phyloP scores from a whole-genome alignment of 2,797 vertebrate genomes.

The Gobio occitaniae region DNA sequence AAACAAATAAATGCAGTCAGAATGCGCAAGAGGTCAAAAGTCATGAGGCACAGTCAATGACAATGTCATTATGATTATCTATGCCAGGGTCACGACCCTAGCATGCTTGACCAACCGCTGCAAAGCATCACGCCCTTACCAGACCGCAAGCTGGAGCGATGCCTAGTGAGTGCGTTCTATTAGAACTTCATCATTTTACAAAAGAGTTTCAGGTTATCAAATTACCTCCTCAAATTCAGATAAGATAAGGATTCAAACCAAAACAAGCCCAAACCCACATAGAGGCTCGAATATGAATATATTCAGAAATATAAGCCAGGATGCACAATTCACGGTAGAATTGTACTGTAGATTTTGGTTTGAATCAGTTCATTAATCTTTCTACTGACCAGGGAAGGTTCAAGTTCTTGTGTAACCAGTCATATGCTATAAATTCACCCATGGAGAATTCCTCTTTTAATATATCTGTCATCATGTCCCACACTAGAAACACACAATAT shows the following conservation, averaged over 20 bases:
- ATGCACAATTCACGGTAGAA: background rate
- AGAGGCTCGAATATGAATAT: background rate
- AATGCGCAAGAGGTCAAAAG: conserved; percentile 67
- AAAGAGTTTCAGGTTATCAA: conserved; percentile 3
- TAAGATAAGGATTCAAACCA: background rate
- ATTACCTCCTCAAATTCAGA: background rate
- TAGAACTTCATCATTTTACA: background rate
- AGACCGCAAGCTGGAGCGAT: background rate
- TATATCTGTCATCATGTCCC: conserved; percentile 27
- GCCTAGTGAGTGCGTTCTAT: background rate
- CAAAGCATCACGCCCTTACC: conserved; percentile 27
- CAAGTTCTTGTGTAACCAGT: background rate
- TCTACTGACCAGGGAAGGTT: background rate
- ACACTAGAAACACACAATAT: conserved; percentile 7
- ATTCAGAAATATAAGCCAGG: background rate
- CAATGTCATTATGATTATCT: conserved; percentile 53
- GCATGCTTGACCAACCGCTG: conserved; percentile 45
- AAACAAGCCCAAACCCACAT: background rate
- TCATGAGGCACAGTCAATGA: conserved; percentile 65
- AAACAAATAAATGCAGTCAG: conserved; percentile 76
- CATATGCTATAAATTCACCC: background rate
- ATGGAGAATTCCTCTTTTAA: conserved; percentile 8
- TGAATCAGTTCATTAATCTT: conserved; percentile 21
- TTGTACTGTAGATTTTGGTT: background rate
- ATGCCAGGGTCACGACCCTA: conserved; percentile 46